Percentiles rank a stretch among this genome's conserved stretches.
Conservation (phyloP, 2,888 invertebrate species). For the Smittia aterrima region DNA sequence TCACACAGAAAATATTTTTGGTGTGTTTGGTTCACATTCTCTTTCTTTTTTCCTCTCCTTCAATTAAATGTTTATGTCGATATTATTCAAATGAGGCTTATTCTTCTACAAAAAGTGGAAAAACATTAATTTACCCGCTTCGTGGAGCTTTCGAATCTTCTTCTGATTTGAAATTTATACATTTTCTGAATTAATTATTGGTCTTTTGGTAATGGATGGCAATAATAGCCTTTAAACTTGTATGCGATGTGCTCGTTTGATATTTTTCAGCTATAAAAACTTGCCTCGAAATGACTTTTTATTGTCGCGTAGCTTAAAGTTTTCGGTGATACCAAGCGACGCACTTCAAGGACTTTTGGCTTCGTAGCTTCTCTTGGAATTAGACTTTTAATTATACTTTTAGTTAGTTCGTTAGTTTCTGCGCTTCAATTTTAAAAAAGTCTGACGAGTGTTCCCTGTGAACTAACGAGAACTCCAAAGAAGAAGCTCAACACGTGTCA, state of each 20-base stretch:
- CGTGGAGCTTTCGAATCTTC: conserved; percentile 38
- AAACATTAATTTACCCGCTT: conserved; percentile 36
- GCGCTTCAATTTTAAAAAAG: too few relatives aligned
- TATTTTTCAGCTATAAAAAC: background rate
- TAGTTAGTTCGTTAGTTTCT: background rate
- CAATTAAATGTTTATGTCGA: conserved; percentile 41
- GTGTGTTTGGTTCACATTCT: conserved; percentile 7
- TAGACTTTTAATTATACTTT: background rate
- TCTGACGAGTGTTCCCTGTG: too few relatives aligned
- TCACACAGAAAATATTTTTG: background rate
- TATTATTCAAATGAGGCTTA: conserved; percentile 40
- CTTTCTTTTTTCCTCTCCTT: conserved; percentile 26
- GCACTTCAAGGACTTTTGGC: background rate
- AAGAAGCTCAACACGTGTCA: background rate
- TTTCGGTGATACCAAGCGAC: background rate
- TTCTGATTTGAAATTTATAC: conserved; percentile 31
- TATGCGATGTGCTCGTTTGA: conserved; percentile 1
- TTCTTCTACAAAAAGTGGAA: background rate
- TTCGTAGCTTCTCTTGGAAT: too few relatives aligned
- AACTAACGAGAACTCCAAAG: too few relatives aligned
- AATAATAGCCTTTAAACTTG: conserved; percentile 25
- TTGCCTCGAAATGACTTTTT: background rate
- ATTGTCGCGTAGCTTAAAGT: background rate
- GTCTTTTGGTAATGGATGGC: conserved; percentile 27
- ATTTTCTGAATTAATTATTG: conserved; percentile 39